Base-by-base conservation (phyloP, 2,797 vertebrate genomes). In the Agapornis canus region DNA sequence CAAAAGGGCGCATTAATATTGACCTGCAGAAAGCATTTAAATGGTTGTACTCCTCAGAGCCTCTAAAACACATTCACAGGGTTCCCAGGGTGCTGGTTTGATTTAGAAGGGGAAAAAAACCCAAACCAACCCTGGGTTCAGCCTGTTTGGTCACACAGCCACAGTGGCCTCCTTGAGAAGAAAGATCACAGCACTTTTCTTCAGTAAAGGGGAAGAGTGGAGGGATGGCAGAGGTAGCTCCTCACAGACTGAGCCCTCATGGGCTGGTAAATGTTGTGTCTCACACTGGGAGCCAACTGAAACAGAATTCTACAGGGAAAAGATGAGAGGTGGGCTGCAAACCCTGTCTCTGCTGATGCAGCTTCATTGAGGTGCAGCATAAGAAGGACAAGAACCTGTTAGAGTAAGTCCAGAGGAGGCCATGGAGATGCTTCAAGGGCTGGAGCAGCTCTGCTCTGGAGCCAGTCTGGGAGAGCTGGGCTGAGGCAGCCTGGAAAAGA, bases 211-310 rank as follows among this genome's bases (percentile, higher is more conserved):
- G 47, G 35, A 78, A 35, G 25, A 80, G 40, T 2, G 1, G 25
- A 86, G 11, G 32, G 52, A n/a, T 21, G 71, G 49, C 57, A 83
- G 42, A 63, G 37, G 32, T 9, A 60, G 51, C 32, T 51, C 10
- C 45, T 83, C 61, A 35, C 40, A 49, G 35, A 57, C 3, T 0
- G 26, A 40, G 26, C 35, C 35, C 39, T 89, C 13, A 31, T 0
- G 13, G 29, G 42, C 37, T 66, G 42, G 11, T 31, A 70, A 77
- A 60, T 8, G 8, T 15, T 4, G 1, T 25, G 23, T 17, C 17
- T 35, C 35, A 1, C 32, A 7, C 47, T 3, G 12, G 22, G 23
- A 40, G 6, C 22, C 8, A 4, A 0, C 11, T 3, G 48, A 66
- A 42, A 37, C 32, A 26, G 20, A 21, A 22, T 65, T 68, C 40